phyloP scores from a whole-genome alignment of 2,113 vertebrate genomes.

The Choloepus hoffmanni region DNA sequence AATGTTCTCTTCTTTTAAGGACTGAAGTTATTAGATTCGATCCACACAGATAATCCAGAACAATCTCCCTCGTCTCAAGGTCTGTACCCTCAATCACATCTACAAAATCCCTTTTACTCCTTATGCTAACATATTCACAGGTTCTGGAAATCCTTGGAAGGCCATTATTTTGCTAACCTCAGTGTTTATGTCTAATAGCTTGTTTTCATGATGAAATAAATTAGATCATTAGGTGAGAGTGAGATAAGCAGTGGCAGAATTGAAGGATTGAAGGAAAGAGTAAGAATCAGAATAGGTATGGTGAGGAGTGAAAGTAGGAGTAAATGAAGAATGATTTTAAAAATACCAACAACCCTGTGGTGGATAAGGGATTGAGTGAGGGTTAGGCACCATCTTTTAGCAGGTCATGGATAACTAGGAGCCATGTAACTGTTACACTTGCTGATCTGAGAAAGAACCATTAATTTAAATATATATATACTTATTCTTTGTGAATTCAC shows the following conservation, averaged over 20 bases:
- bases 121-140: neutral
- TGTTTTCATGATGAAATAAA: neutral
- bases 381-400: neutral
- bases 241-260: neutral
- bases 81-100: neutral
- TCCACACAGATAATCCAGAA: neutral
- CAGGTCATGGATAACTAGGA: neutral
- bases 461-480: neutral
- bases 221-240: neutral
- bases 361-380: neutral
- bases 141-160: neutral
- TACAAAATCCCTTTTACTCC: neutral
- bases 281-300: neutral
- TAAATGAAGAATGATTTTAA: constrained; percentile 3
- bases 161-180: neutral
- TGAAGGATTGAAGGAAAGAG: neutral
- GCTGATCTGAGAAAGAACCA: neutral
- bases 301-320: neutral
- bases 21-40: neutral
- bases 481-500: neutral
- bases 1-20: neutral
- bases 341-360: neutral
- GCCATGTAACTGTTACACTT: neutral
- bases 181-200: neutral
- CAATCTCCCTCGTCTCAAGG: neutral